Conservation (phyloP, 1,140 invertebrate species). For the Drosophila burlai region DNA sequence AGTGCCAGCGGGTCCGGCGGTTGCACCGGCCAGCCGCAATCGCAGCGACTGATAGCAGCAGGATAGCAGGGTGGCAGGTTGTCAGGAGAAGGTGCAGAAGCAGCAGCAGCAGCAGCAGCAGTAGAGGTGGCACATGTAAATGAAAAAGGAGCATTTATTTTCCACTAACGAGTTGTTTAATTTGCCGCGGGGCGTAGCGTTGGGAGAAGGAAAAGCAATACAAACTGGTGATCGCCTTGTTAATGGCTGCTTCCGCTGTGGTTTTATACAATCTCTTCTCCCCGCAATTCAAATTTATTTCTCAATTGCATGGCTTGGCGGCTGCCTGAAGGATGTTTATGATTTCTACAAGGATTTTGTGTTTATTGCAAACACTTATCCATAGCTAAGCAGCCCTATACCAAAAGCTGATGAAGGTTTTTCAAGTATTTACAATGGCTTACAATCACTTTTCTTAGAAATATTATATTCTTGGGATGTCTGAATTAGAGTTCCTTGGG, state of each 20-base stretch:
- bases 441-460: not conserved
- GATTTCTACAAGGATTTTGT: constrained; percentile 3
- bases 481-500: too few relatives aligned
- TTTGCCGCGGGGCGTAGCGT: constrained; percentile 55
- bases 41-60: constrained; percentile 88
- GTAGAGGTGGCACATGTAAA: constrained; percentile 63
- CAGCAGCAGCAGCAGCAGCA: not conserved
- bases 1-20: constrained; percentile 95
- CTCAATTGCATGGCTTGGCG: constrained; percentile 5
- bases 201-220: constrained; percentile 4
- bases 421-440: not conserved
- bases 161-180: constrained; percentile 81
- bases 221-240: constrained; percentile 54
- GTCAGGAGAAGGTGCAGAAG: not conserved
- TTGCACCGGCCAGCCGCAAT: constrained; percentile 94
- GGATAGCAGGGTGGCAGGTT: constrained; percentile 6
- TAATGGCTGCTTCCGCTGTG: constrained; percentile 33
- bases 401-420: not conserved
- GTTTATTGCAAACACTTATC: constrained; percentile 4
- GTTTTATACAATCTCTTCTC: constrained; percentile 10
- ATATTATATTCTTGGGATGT: too few relatives aligned
- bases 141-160: constrained; percentile 74
- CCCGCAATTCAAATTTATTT: constrained; percentile 31
- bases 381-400: not conserved
- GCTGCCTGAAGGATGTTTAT: constrained; percentile 23